These are phyloP conservation scores for Ammodytes marinus DNA, from an alignment of 2,113 vertebrate species.

Conservation along the genomic window DNA sequence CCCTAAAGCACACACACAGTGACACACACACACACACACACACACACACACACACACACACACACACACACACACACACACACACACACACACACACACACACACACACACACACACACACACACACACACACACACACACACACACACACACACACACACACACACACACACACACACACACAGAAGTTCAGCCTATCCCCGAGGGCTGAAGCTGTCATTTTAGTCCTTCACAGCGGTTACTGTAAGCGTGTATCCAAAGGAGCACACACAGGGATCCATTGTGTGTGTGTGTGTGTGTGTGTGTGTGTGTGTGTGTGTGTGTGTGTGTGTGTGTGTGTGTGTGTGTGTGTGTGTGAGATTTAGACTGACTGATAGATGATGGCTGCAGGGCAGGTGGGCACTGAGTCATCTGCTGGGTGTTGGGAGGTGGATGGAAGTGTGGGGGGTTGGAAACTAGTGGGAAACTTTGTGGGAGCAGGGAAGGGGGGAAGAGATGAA, in stretches of 20 bases:
- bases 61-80: constrained; percentile 28
- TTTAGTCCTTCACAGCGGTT: constrained; percentile 68
- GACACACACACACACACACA: constrained; percentile 9
- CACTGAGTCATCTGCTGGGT: constrained; percentile 64
- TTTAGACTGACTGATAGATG: constrained; percentile 75
- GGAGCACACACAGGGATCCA: constrained; percentile 52
- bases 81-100: constrained; percentile 27
- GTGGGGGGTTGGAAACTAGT: constrained; percentile 43
- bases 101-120: neutral
- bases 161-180: constrained; percentile 30
- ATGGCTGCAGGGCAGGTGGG: constrained; percentile 73
- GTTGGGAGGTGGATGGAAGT: constrained; percentile 48
- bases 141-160: constrained; percentile 19
- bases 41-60: constrained; percentile 18
- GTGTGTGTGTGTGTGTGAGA: constrained; percentile 32
- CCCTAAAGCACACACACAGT: too few relatives aligned
- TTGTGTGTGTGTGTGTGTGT: constrained; percentile 57
- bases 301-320: too few relatives aligned
- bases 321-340: constrained; percentile 33
- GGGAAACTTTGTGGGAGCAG: constrained; percentile 34
- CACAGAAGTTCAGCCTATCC: constrained; percentile 70
- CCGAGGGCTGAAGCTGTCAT: constrained; percentile 66
- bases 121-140: constrained; percentile 1
- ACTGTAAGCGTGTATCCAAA: constrained; percentile 51
- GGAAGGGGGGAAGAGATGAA: constrained; percentile 48